Conservation (phyloP, 2,888 invertebrate genomes). For the Epirrhoe tristata region DNA sequence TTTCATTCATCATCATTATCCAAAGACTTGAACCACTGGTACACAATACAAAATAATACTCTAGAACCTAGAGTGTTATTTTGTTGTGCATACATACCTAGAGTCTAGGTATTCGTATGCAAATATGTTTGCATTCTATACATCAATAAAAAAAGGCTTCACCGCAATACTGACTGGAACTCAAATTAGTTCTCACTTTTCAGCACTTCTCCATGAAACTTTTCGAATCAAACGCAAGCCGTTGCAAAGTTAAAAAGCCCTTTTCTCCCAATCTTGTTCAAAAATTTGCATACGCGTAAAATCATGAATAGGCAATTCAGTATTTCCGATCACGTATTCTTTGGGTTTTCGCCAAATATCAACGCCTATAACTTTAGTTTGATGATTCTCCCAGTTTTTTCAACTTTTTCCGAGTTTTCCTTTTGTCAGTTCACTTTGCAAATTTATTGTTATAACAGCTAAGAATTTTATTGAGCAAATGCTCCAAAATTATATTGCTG, state of each 20-base stretch:
- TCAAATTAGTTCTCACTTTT: slow-evolving; percentile 21
- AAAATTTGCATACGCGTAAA: slow-evolving; percentile 63
- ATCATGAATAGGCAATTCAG: slow-evolving; percentile 77
- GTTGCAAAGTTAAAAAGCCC: slow-evolving; percentile 49
- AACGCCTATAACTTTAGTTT: slow-evolving; percentile 56
- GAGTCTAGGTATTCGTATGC: too few species aligned
- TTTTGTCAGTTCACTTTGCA: slow-evolving; percentile 2
- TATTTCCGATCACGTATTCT: slow-evolving; percentile 75
- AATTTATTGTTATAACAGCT: slow-evolving; percentile 21
- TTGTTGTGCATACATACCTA: too few species aligned
- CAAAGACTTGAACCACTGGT: too few species aligned
- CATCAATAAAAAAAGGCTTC: slow-evolving; percentile 35
- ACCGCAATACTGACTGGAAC: slow-evolving; percentile 1
- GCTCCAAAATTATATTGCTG: slow-evolving; percentile 14
- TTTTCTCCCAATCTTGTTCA: slow-evolving; percentile 50
- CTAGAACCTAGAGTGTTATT: too few species aligned
- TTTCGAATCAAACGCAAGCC: slow-evolving; percentile 40
- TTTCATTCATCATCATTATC: too few species aligned
- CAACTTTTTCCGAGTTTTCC: slow-evolving; percentile 11
- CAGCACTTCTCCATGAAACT: slow-evolving; percentile 21
- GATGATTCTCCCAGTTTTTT: slow-evolving; percentile 29
- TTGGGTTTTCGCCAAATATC: slow-evolving; percentile 69
- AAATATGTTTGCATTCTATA: slow-evolving; percentile 22
- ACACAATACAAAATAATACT: too few species aligned
- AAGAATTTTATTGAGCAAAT: slow-evolving; percentile 19